Evolutionary conservation across 2,888 invertebrate genomes (phyloP).

Genomic region (Poecilus cupreus): DNA sequence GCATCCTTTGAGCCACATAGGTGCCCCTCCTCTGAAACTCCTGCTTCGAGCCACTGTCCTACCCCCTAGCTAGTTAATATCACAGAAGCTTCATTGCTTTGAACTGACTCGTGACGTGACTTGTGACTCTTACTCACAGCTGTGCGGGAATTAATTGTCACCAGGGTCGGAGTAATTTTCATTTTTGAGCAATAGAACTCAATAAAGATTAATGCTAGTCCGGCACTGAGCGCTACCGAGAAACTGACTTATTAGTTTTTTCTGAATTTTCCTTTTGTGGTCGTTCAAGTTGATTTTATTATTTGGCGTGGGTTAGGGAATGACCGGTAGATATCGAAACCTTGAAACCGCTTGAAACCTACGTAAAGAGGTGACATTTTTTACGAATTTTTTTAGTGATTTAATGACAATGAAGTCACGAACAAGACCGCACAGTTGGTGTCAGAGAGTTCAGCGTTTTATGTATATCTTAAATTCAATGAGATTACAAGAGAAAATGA

Average conservation of each 20-base stretch:
- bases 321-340: slow-evolving; percentile 7
- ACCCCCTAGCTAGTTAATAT: slow-evolving; percentile 7
- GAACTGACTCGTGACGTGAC: neutral
- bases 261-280: slow-evolving; percentile 8
- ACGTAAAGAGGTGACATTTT: slow-evolving; percentile 33
- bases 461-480: neutral
- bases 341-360: slow-evolving; percentile 42
- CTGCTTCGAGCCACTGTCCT: neutral
- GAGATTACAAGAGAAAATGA: neutral
- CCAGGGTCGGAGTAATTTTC: neutral
- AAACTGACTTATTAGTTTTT: neutral
- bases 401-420: neutral
- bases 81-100: neutral
- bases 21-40: slow-evolving; percentile 5
- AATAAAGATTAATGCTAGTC: too few relatives aligned
- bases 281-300: neutral
- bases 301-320: neutral
- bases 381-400: slow-evolving; percentile 26
- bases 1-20: slow-evolving; percentile 15
- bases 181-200: too few relatives aligned
- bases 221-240: too few relatives aligned
- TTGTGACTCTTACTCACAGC: neutral
- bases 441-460: slow-evolving; percentile 17
- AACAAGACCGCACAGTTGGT: neutral
- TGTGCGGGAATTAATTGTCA: slow-evolving; percentile 16